phyloP scores from a whole-genome alignment of 2,888 invertebrate species.

The Hypolimnas misippus region DNA sequence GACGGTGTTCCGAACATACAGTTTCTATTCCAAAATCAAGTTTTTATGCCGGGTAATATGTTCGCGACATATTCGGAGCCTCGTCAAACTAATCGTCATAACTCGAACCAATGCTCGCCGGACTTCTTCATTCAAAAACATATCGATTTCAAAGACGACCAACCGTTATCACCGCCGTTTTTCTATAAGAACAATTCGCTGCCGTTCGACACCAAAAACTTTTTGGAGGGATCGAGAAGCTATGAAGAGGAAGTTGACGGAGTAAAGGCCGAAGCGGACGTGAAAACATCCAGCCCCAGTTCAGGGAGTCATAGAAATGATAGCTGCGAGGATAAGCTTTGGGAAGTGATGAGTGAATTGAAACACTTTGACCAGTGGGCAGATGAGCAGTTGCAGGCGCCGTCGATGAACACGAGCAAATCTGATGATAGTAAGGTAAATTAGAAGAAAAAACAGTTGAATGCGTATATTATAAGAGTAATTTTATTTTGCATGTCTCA shows the following conservation, averaged over 20 bases:
- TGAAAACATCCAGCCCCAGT: conserved; percentile 55
- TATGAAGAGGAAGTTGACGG: conserved; percentile 64
- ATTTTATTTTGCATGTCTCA: not conserved
- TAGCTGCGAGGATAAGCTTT: conserved; percentile 63
- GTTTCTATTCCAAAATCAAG: conserved; percentile 79
- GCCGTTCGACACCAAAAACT: conserved; percentile 61
- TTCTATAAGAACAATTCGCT: conserved; percentile 71
- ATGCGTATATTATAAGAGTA: not conserved
- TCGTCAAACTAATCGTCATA: conserved; percentile 35
- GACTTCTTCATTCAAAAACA: conserved; percentile 63
- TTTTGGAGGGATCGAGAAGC: conserved; percentile 55
- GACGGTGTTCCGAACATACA: conserved; percentile 73
- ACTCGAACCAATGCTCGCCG: conserved; percentile 56
- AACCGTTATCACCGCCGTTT: conserved; percentile 58
- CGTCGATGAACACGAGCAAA: conserved; percentile 59
- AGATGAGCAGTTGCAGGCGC: conserved; percentile 67
- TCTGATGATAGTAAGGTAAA: conserved; percentile 73
- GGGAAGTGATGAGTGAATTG: conserved; percentile 75
- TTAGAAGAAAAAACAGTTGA: not conserved
- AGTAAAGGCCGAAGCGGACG: conserved; percentile 50
- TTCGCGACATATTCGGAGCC: conserved; percentile 64
- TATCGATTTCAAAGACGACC: conserved; percentile 60
- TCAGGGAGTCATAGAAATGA: conserved; percentile 54
- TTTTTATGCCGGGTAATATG: conserved; percentile 76
- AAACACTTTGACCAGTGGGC: conserved; percentile 75